These are phyloP conservation scores for Troglohyphantes excavatus DNA, from an alignment of 2,888 invertebrate genomes.

Conservation along the genomic window DNA sequence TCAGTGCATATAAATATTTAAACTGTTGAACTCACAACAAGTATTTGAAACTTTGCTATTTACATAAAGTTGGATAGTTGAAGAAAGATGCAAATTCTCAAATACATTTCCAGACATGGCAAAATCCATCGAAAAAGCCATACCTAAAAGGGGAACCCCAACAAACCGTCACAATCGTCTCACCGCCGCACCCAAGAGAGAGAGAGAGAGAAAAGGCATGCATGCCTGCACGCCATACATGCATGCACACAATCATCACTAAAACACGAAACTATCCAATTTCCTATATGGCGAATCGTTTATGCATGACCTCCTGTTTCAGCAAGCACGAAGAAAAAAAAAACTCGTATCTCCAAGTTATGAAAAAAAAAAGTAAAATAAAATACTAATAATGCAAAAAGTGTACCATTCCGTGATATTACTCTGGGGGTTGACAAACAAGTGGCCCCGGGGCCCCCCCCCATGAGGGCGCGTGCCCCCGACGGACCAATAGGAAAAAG, in stretches of 20 bases:
- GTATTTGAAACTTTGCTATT: too few relatives aligned
- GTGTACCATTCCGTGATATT: conserved; percentile 72
- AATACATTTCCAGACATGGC: too few relatives aligned
- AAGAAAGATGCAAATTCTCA: too few relatives aligned
- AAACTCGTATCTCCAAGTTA: conserved; percentile 57
- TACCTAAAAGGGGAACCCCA: not conserved
- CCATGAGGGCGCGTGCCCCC: conserved; percentile 10
- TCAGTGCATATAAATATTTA: too few relatives aligned
- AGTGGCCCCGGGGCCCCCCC: conserved; percentile 53
- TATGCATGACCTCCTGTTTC: conserved; percentile 74
- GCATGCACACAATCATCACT: conserved; percentile 71
- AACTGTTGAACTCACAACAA: too few relatives aligned
- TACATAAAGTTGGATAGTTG: too few relatives aligned
- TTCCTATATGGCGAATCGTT: conserved; percentile 73
- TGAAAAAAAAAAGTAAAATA: conserved; percentile 31
- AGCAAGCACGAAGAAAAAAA: conserved; percentile 43
- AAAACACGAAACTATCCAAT: conserved; percentile 74
- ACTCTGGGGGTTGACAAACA: conserved; percentile 75
- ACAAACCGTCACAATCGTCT: not conserved
- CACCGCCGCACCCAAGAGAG: conserved; percentile 1
- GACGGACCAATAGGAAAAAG: conserved; percentile 35
- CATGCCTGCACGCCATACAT: conserved; percentile 38
- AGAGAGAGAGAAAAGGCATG: not conserved
- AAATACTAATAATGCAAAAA: conserved; percentile 1
- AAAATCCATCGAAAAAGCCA: too few relatives aligned